These are phyloP conservation scores for Apostichopus californicus DNA, from an alignment of 35 echinoderm and acorn worm species.

Conservation along the genomic window DNA sequence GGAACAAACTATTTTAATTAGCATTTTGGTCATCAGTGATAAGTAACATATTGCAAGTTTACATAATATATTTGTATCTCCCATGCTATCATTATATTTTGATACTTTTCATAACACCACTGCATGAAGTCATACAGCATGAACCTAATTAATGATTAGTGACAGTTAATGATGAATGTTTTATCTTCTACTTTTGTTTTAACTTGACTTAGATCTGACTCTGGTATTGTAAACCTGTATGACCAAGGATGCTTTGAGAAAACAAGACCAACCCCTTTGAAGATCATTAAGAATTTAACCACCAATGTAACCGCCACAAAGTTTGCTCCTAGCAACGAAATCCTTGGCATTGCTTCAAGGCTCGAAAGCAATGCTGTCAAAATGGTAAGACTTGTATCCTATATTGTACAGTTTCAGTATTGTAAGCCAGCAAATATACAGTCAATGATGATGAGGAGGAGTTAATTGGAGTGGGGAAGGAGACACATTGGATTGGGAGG, in stretches of 20 bases:
- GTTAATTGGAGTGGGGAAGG: too few relatives aligned
- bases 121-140: neutral
- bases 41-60: too few relatives aligned
- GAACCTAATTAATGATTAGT: neutral
- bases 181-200: neutral
- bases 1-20: too few relatives aligned
- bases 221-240: slow-evolving; percentile 96
- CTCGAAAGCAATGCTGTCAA: slow-evolving; percentile 65
- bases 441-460: too few relatives aligned
- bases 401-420: neutral
- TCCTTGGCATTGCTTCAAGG: slow-evolving; percentile 70
- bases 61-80: too few relatives aligned
- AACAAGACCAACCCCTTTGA: slow-evolving; percentile 62
- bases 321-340: slow-evolving; percentile 89
- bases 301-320: slow-evolving; percentile 68
- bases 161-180: too few relatives aligned
- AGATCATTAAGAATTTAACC: slow-evolving; percentile 78
- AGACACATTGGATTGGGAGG: too few relatives aligned
- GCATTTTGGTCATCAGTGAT: too few relatives aligned
- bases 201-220: slow-evolving; percentile 64
- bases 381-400: slow-evolving; percentile 66
- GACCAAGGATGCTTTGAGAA: slow-evolving; percentile 65
- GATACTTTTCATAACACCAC: neutral
- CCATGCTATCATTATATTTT: too few relatives aligned
- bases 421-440: neutral